Evolutionary conservation across 2,888 invertebrate species (phyloP).

Genomic region (Standfussiana lucernea): DNA sequence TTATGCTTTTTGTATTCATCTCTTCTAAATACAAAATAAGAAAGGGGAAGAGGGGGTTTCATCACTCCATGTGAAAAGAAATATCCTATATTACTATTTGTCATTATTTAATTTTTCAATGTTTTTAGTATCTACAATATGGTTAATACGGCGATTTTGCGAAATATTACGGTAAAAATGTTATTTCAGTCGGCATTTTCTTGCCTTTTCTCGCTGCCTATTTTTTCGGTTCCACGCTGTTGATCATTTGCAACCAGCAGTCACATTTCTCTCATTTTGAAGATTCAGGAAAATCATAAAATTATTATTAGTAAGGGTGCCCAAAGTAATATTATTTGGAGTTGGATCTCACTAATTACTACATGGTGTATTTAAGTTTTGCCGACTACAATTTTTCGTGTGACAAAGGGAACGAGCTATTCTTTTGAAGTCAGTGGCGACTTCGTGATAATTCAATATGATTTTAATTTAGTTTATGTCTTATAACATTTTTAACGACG

Average conservation of each 20-base stretch:
- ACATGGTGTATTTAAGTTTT: neutral
- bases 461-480: slow-evolving; percentile 17
- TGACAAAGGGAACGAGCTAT: fast-evolving
- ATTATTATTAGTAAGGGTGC: neutral
- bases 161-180: too few relatives aligned
- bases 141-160: fast-evolving
- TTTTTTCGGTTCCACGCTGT: neutral
- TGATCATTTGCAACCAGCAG: neutral
- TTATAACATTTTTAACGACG: neutral
- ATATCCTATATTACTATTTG: neutral
- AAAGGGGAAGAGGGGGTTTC: neutral
- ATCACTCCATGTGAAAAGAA: slow-evolving; percentile 19
- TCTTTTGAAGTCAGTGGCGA: neutral
- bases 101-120: neutral
- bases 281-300: slow-evolving; percentile 11
- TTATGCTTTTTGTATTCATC: slow-evolving; percentile 7
- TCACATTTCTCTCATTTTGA: slow-evolving; percentile 13
- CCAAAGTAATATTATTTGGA: slow-evolving; percentile 1
- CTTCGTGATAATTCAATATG: neutral
- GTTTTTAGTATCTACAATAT: fast-evolving
- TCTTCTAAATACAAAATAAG: slow-evolving; percentile 40
- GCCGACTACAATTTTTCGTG: too few relatives aligned
- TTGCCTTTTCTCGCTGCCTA: fast-evolving
- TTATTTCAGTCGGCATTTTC: fast-evolving
- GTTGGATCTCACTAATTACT: slow-evolving; percentile 12